Evolutionary conservation across 1,140 invertebrate genomes (phyloP).

Genomic region (Prorops nasuta): DNA sequence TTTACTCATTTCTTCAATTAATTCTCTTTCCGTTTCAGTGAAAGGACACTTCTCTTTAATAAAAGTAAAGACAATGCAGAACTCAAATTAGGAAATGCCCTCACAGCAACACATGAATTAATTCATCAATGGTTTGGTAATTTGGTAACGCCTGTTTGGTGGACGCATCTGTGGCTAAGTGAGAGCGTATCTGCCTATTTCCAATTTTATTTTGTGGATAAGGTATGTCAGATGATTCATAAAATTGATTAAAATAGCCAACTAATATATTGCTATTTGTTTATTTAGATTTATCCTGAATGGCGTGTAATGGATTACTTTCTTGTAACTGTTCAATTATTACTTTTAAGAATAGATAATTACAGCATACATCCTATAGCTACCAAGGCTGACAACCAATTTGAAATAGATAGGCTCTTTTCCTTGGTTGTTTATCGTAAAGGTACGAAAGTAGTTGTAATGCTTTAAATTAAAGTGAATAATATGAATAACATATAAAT

Average conservation of each 20-base stretch:
- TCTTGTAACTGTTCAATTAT: too few species aligned
- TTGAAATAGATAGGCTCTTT: not conserved
- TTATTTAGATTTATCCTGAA: not conserved
- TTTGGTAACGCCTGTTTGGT: conserved; percentile 63
- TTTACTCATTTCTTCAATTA: not conserved
- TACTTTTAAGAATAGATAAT: too few species aligned
- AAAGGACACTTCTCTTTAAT: not conserved
- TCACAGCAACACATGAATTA: conserved; percentile 59
- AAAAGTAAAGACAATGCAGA: not conserved
- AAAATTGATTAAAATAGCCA: too few species aligned
- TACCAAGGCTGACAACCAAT: not conserved
- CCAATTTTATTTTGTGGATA: conserved; percentile 24
- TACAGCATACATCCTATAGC: conserved; percentile 1
- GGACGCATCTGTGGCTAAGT: conserved; percentile 52
- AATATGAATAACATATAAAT: too few species aligned
- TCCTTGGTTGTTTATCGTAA: not conserved
- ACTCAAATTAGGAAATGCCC: not conserved
- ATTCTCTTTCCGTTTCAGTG: not conserved
- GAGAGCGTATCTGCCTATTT: conserved; percentile 57
- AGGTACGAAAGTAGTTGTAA: not conserved
- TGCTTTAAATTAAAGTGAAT: not conserved
- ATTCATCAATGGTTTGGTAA: conserved; percentile 74
- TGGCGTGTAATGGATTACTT: not conserved
- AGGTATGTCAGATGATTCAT: conserved; percentile 1
- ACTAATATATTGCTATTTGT: not conserved